phyloP scores from a whole-genome alignment of 2,797 vertebrate genomes.

The Myotis findleyi region DNA sequence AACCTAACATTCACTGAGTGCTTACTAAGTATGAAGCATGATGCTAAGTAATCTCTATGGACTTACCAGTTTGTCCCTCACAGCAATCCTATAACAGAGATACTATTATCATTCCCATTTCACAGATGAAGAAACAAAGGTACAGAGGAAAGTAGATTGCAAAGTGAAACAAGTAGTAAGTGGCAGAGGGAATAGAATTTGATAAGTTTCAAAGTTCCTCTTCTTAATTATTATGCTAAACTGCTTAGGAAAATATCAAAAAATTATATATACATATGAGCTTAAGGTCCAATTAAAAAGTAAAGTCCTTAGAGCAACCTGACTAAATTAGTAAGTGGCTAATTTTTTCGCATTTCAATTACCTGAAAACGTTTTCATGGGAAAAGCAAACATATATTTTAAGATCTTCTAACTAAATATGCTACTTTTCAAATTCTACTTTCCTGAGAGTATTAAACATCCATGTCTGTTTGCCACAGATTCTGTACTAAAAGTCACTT shows the following conservation, averaged over 20 bases:
- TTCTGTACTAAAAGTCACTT: neutral
- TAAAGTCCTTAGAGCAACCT: neutral
- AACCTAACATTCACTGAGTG: neutral
- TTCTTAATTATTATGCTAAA: neutral
- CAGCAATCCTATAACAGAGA: neutral
- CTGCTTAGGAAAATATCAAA: neutral
- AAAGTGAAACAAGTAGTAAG: neutral
- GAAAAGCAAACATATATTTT: neutral
- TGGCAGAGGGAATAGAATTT: neutral
- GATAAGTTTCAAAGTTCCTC: neutral
- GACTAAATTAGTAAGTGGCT: neutral
- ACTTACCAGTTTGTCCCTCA: too few relatives aligned
- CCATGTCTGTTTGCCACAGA: neutral
- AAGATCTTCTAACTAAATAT: neutral
- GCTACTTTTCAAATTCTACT: neutral
- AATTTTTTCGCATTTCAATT: neutral
- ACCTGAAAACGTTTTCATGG: neutral
- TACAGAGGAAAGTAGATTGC: neutral
- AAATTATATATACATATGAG: neutral
- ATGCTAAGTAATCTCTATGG: neutral
- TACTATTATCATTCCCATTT: neutral
- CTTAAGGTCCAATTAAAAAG: neutral
- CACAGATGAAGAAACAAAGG: neutral
- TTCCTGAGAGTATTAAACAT: neutral
- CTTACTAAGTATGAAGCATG: neutral